Conservation (phyloP, 2,797 vertebrate genomes). For the Tympanoctomys barrerae region DNA sequence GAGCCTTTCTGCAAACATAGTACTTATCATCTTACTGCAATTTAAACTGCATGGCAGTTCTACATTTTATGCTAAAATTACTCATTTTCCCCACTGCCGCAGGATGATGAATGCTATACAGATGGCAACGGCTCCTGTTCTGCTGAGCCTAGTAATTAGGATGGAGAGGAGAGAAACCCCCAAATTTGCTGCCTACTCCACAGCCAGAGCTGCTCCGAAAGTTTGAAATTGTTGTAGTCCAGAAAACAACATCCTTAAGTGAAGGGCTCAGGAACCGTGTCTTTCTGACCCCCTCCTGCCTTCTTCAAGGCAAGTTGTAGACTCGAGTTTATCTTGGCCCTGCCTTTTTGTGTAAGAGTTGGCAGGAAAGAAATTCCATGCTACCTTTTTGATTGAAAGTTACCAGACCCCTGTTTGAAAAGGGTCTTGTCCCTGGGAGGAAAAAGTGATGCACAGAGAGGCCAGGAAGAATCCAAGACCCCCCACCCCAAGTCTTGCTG, state of each 20-base stretch:
- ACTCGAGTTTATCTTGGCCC: neutral
- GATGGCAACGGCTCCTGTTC: slow-evolving; percentile 42
- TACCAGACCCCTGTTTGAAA: no score
- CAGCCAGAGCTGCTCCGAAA: neutral
- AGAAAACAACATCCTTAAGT: neutral
- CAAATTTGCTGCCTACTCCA: neutral
- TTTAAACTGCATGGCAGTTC: slow-evolving; percentile 39
- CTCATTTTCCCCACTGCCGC: neutral
- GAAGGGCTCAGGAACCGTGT: neutral
- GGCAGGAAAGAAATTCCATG: neutral
- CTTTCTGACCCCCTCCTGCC: neutral
- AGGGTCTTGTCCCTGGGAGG: neutral
- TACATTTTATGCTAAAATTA: slow-evolving; percentile 54
- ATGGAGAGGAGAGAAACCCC: slow-evolving; percentile 29
- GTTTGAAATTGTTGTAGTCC: neutral
- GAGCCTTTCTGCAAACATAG: slow-evolving; percentile 28
- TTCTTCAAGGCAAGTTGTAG: neutral
- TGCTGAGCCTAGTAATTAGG: slow-evolving; percentile 33
- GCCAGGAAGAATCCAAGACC: neutral
- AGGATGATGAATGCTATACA: slow-evolving; percentile 60
- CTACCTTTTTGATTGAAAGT: neutral
- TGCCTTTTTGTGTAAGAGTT: neutral
- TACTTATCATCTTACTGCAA: slow-evolving; percentile 52
- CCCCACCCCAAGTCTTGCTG: neutral
- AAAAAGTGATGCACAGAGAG: neutral